Conservation (phyloP, 2,797 vertebrate species). For the Petrocephalus sullivani region DNA sequence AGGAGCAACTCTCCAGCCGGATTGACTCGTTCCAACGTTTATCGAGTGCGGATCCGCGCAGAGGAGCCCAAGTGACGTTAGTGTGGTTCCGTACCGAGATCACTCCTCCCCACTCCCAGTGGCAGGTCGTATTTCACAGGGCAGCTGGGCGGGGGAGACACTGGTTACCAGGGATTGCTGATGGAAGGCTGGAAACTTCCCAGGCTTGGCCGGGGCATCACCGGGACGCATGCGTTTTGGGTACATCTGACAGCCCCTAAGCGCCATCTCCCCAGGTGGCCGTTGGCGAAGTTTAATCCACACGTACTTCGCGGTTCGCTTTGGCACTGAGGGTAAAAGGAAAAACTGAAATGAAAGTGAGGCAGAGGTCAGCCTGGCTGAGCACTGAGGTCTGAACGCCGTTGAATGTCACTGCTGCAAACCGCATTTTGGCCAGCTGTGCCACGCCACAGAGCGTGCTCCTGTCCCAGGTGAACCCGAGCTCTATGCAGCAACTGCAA, state of each 20-base stretch:
- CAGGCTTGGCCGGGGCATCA: background rate
- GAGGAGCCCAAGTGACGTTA: background rate
- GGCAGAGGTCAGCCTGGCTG: background rate
- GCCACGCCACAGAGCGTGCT: background rate
- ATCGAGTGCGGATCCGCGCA: slow-evolving; percentile 55
- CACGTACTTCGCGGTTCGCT: background rate
- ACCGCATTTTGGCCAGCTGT: background rate
- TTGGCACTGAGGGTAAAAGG: background rate
- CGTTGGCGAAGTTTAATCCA: background rate
- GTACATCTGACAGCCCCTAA: background rate
- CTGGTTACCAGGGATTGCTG: background rate
- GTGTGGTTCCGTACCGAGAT: background rate
- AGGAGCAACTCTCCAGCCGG: slow-evolving; percentile 58
- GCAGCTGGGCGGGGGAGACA: background rate
- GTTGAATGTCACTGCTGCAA: background rate
- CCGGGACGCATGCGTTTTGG: background rate
- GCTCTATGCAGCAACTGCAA: background rate
- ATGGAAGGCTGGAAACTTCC: background rate
- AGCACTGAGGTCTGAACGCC: background rate
- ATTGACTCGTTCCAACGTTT: slow-evolving; percentile 62
- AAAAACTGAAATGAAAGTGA: background rate
- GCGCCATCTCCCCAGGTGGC: background rate
- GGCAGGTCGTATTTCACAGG: background rate
- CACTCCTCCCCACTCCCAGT: background rate
- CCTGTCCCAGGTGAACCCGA: background rate